These are phyloP conservation scores for Xiphophorus birchmanni DNA, from an alignment of 2,797 vertebrate genomes.

Conservation along the genomic window DNA sequence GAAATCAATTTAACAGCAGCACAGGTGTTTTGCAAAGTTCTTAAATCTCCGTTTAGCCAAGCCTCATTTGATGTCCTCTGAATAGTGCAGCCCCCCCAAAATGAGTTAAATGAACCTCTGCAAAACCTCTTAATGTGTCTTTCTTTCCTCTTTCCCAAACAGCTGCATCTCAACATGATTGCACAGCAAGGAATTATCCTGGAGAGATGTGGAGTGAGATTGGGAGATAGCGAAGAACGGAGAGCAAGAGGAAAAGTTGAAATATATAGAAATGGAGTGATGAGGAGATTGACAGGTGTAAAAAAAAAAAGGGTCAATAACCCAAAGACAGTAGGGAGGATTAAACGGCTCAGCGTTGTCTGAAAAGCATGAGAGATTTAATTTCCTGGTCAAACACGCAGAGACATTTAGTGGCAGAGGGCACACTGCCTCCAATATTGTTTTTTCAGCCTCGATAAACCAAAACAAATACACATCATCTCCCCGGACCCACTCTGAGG, in stretches of 20 bases:
- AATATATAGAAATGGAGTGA: not conserved
- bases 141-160: conserved; percentile 46
- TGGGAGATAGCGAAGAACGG: conserved; percentile 4
- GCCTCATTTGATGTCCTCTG: conserved; percentile 52
- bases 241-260: not conserved
- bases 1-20: conserved; percentile 14
- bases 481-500: conserved; percentile 26
- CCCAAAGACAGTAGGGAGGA: conserved; percentile 32
- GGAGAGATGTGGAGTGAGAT: conserved; percentile 23
- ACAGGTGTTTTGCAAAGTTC: conserved; percentile 24
- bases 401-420: conserved; percentile 36
- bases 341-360: conserved; percentile 39
- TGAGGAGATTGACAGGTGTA: conserved; percentile 33
- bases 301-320: conserved; percentile 31
- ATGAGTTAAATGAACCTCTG: conserved; percentile 69
- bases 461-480: conserved; percentile 53
- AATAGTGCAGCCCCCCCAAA: conserved; percentile 47
- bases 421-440: conserved; percentile 37
- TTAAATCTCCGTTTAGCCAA: conserved; percentile 1
- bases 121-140: conserved; percentile 50
- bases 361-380: conserved; percentile 55
- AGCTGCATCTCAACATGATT: conserved; percentile 58
- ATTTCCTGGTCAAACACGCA: conserved; percentile 71
- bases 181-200: conserved; percentile 48
- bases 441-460: conserved; percentile 57